These are phyloP conservation scores for Polydrusus tereticollis DNA, from an alignment of 2,888 invertebrate species.

Conservation along the genomic window DNA sequence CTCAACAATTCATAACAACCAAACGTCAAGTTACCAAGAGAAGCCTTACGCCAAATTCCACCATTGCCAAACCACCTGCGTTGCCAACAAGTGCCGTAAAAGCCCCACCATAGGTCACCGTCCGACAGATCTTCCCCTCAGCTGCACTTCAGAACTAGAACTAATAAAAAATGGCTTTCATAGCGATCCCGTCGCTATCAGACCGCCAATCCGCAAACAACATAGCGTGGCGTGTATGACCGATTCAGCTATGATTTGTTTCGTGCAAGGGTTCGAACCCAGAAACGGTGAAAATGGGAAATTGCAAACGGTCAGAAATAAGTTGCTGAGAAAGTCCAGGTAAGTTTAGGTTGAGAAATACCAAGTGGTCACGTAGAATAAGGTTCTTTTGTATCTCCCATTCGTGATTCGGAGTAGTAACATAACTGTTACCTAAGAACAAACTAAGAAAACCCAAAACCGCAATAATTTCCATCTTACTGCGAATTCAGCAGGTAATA, in stretches of 20 bases:
- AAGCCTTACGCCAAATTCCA: background rate
- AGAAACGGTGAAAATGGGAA: conserved; percentile 33
- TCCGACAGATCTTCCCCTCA: conserved; percentile 36
- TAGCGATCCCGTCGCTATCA: background rate
- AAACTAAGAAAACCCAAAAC: no score
- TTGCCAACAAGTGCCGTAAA: conserved; percentile 10
- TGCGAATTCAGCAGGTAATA: no score
- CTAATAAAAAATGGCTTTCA: conserved; percentile 29
- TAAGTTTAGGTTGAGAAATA: conserved; percentile 28
- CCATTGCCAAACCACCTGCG: conserved; percentile 3
- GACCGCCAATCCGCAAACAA: conserved; percentile 49
- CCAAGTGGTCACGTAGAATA: no score
- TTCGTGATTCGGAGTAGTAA: no score
- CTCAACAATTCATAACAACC: no score
- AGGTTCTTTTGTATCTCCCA: no score
- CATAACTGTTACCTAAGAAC: no score
- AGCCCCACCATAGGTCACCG: conserved; percentile 40
- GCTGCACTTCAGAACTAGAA: conserved; percentile 26
- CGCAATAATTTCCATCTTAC: no score
- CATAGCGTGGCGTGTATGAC: conserved; percentile 55
- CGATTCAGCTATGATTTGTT: conserved; percentile 65
- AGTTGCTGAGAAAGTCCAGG: conserved; percentile 43
- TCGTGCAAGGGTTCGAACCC: conserved; percentile 44
- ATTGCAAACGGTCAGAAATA: conserved; percentile 35
- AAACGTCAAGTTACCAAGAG: background rate